Base-by-base conservation (phyloP, 2,797 vertebrate species). In the Chloroceryle inda region DNA sequence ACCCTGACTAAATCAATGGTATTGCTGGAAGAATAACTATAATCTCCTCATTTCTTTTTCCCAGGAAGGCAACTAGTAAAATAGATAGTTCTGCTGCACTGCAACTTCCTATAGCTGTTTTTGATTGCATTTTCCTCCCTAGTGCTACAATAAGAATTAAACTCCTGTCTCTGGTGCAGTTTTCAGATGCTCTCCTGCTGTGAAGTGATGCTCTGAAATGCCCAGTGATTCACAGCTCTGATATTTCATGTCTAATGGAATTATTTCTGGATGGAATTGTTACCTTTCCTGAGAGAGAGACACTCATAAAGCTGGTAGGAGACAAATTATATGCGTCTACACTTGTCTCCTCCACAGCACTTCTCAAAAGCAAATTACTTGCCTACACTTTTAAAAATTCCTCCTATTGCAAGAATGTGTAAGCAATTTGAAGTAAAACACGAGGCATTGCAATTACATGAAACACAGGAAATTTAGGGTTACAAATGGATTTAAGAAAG, bases 171-270 rank as follows among this genome's bases (percentile, higher is more conserved):
- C 69, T 59, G 33, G 79, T 66, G 76, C 55, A 63, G 88, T 86
- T 91, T 93, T 94, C 19, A 8, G 82, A 78, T 94, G 55, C 31
- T 85, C 40, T 92, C 91, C 89, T 78, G 79, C 91, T 94, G 95
- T 69, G 95, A 91, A 94, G 58, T 27, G 89, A 86, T 89, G 50
- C 82, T 95, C 62, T 81, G 91, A 94, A 92, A 96, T 91, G 95
- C 89, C 66, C 85, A 69, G 94, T 88, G 92, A 94, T 95, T 92
- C 96, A 95, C 89, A 90, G 66, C 66, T 90, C 89, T 94, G 87
- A 86, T 96, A 95, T 94, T 95, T 96, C 94, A 90, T 38, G 21
- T 92, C 87, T 96, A 95, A 95, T 91, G 80, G 91, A 96, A 94
- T 97, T 92, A 95, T 95, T 95, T 95, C 82, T 90, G 69, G 63